Evolutionary conservation across 2,888 invertebrate species (phyloP).

Genomic region (Chrysolina oricalcia): DNA sequence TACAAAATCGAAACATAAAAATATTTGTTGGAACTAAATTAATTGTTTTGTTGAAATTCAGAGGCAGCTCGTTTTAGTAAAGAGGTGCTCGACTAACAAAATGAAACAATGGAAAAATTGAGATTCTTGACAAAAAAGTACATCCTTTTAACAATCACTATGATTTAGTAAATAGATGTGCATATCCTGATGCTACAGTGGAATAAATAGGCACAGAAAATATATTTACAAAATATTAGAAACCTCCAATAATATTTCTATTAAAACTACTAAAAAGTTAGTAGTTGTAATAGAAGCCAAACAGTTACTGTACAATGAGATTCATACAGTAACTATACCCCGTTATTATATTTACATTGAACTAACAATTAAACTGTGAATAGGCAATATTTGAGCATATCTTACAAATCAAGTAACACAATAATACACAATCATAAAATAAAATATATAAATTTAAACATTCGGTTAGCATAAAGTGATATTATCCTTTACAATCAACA

Average conservation of each 20-base stretch:
- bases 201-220: constrained; percentile 44
- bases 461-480: constrained; percentile 11
- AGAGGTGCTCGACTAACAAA: not conserved
- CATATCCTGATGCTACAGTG: constrained; percentile 16
- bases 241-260: constrained; percentile 50
- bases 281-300: constrained; percentile 60
- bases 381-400: constrained; percentile 52
- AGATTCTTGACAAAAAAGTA: constrained; percentile 4
- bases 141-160: not conserved
- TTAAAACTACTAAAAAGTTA: constrained; percentile 47
- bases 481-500: constrained; percentile 4
- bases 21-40: not conserved
- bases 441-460: constrained; percentile 23
- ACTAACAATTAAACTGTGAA: constrained; percentile 37
- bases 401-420: constrained; percentile 49
- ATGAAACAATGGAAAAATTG: not conserved
- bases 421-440: constrained; percentile 39
- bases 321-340: constrained; percentile 67
- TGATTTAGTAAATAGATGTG: constrained; percentile 14
- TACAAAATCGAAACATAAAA: no score
- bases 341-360: constrained; percentile 49
- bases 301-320: constrained; percentile 65
- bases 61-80: not conserved
- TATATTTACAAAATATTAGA: constrained; percentile 41
- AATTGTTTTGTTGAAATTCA: constrained; percentile 9